Conservation (phyloP, 2,113 vertebrate species). For the Suricata suricatta region DNA sequence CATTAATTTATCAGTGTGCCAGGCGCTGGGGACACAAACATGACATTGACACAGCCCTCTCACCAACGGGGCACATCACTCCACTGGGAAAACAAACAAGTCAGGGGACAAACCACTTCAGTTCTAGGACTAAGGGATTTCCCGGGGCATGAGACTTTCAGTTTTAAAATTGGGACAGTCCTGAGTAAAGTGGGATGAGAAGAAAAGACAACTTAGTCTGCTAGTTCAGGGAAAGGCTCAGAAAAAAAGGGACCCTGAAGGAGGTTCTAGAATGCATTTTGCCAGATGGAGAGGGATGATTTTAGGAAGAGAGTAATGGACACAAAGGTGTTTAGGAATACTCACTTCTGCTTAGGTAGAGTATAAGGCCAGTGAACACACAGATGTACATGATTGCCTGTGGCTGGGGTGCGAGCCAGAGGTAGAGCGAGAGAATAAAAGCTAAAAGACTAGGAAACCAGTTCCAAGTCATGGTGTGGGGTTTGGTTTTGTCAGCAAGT, state of each 20-base stretch:
- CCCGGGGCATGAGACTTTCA: background rate
- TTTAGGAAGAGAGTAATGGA: background rate
- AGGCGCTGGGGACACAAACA: background rate
- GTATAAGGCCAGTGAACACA: no score
- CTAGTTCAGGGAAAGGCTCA: background rate
- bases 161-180: background rate
- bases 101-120: background rate
- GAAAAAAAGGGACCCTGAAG: background rate
- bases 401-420: background rate
- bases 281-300: background rate
- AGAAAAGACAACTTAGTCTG: background rate
- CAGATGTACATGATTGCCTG: fast-evolving
- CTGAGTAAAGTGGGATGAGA: background rate
- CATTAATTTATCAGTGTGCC: background rate
- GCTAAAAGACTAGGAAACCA: background rate
- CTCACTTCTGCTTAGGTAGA: background rate
- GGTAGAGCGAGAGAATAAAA: fast-evolving
- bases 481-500: background rate
- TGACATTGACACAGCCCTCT: background rate
- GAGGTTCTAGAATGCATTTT: background rate
- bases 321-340: background rate
- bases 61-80: fast-evolving
- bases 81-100: background rate
- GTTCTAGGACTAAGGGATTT: background rate
- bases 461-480: background rate